Conservation (phyloP, 2,888 invertebrate genomes). For the Pristionchus fissidentatus region DNA sequence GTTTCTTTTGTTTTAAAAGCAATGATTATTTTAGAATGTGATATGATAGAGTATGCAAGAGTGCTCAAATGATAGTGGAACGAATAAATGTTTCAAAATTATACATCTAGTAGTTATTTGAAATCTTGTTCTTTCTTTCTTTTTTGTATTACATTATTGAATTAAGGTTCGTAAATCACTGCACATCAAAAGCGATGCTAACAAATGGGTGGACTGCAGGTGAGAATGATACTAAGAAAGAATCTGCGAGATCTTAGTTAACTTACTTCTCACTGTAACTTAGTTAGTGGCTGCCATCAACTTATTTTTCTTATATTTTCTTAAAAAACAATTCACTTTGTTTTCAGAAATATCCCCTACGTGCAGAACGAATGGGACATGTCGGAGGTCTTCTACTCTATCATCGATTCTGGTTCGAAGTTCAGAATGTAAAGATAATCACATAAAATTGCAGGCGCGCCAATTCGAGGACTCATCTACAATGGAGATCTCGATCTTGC, state of each 20-base stretch:
- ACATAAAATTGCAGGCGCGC: constrained; percentile 43
- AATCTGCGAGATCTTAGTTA: neutral
- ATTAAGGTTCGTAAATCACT: constrained; percentile 55
- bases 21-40: no score
- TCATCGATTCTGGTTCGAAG: constrained; percentile 55
- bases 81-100: neutral
- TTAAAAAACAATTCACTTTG: neutral
- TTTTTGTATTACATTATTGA: neutral
- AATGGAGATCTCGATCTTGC: constrained; percentile 72
- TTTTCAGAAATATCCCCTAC: constrained; percentile 65
- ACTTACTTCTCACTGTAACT: neutral
- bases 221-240: constrained; percentile 38
- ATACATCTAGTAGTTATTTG: no score
- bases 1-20: no score
- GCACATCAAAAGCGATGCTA: constrained; percentile 58
- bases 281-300: neutral
- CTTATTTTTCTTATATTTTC: no score
- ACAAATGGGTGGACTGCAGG: constrained; percentile 61
- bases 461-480: constrained; percentile 65
- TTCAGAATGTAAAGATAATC: neutral
- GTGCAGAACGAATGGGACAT: constrained; percentile 69
- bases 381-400: constrained; percentile 62
- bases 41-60: no score
- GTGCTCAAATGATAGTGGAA: no score
- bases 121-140: neutral